Base-by-base conservation (phyloP, 2,888 invertebrate species). In the Griposia aprilina region DNA sequence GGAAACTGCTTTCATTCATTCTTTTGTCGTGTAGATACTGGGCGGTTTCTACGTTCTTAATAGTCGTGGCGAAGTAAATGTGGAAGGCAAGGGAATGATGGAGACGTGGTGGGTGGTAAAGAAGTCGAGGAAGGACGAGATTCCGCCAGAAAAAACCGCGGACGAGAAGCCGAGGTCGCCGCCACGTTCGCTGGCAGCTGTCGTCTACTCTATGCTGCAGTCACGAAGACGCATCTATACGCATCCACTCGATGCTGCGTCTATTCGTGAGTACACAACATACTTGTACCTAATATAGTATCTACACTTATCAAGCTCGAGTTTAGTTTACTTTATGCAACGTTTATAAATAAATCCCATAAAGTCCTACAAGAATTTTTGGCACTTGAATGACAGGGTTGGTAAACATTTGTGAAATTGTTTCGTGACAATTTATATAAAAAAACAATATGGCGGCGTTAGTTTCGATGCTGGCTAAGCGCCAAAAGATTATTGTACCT, bases 11-110 rank as follows among this genome's bases (percentile, higher is more conserved):
- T 23, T 68, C 23, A 36, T 26, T 20, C 2, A 63, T 48, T 57
- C 0, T 71, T 78, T 68, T 67, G 6, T 71, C 23, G 10, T 76
- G 0, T 93, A 99, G 99, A 97, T 98, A 83, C 94, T 99, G 98
- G 98, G 84, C 97, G 97, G 70, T 81, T 98, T 98, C 2, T 99
- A 98, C 94, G 97, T 97, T 84, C 95, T 98, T 63, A 97, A 98
- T 90, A 97, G 97, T 90, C 97, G 99, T 23, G 99, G 99, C 0
- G 96, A 97, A 78, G 98, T 99, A 78, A 98, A 98, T 81, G 99
- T 99, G 52, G 99, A 99, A 93, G 99, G 99, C 78, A 99, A 99
- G 94, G 99, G 99, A 0, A 98, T 98, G 86, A 99, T 99, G 99
- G 98, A 98, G 94, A 99, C 99, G 13, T 99, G 98, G 96, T 99